These are phyloP conservation scores for Calephelis perditalis DNA, from an alignment of 2,888 invertebrate genomes.

Conservation along the genomic window DNA sequence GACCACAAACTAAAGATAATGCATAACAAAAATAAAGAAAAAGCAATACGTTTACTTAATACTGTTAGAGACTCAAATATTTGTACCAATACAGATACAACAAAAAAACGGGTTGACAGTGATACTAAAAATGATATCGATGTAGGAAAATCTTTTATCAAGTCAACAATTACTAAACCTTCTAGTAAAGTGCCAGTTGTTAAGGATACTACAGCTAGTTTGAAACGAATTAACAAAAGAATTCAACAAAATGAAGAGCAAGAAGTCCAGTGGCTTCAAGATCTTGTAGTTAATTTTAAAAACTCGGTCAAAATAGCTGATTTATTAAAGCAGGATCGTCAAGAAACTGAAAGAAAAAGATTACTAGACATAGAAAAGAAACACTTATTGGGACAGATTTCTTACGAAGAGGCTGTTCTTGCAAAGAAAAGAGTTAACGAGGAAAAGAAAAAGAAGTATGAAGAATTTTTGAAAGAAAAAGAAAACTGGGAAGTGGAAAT, in stretches of 20 bases:
- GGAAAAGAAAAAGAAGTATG: constrained; percentile 69
- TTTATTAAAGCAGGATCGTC: constrained; percentile 61
- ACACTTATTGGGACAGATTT: constrained; percentile 76
- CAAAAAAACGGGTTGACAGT: constrained; percentile 27
- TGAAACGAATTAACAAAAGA: constrained; percentile 72
- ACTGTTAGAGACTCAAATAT: constrained; percentile 45
- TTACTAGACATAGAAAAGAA: constrained; percentile 76
- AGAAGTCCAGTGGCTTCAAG: constrained; percentile 72
- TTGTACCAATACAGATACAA: constrained; percentile 47
- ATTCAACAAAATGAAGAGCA: constrained; percentile 63
- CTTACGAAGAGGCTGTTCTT: constrained; percentile 77
- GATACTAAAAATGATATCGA: constrained; percentile 44
- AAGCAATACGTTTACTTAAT: constrained; percentile 47
- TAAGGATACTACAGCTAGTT: constrained; percentile 68
- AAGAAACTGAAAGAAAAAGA: constrained; percentile 65
- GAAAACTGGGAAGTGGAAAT: constrained; percentile 66
- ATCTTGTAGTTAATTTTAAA: constrained; percentile 63
- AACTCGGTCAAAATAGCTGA: constrained; percentile 58
- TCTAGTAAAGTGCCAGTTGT: constrained; percentile 36
- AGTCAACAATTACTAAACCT: constrained; percentile 30
- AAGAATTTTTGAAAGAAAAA: constrained; percentile 69
- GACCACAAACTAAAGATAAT: constrained; percentile 52
- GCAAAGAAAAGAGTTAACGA: constrained; percentile 71
- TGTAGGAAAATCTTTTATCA: constrained; percentile 32
- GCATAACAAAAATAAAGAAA: constrained; percentile 57